Base-by-base conservation (phyloP, 2,797 vertebrate species). In the Gouania willdenowi region DNA sequence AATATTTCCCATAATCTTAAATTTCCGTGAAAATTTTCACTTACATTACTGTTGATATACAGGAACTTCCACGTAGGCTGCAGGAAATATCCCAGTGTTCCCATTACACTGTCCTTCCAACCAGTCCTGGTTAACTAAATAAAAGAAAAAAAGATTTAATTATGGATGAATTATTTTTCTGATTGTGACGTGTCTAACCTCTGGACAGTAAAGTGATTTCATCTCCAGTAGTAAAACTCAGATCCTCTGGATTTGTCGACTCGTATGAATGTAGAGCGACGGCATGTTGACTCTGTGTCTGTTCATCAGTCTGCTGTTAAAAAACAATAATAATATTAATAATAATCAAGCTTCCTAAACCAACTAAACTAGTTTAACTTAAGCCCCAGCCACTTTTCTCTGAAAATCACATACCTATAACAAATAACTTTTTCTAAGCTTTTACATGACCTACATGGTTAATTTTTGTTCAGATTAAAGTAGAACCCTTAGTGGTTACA, bases 81-180 rank as follows among this genome's bases (percentile, higher is more conserved):
- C 88, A 12, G 97, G 97, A 63, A 99, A 98, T 52, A 98, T 98
- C 9, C 97, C 97, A 4, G 72, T 81, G 7, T 86, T 92, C 21
- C 92, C 94, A 0, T 92, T 86, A 60, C 88, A 93, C 22, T 89
- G 67, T 2, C 97, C 95, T 79, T 99, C 97, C 2, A 93, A 52
- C 97, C 97, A 99, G 1, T 98, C 92, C 59, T 91, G 84, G 39
- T 96, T 98, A 33, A 99, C 97, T 99, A 32, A 26, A 78, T 66
- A 38, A 56, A 49, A 1, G 49, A 10, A 1, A 9, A 18, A 22
- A 4, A 10, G 1, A 42, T 27, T 30, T 40, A 38, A 21, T 7
- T 29, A 4, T 11, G 4, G 6, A 2, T 14, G 5, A 11, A 22
- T 19, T 6, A 15, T 28, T 18, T 32, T 34, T 2, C 1, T 1